Conservation (phyloP, 2,797 vertebrate species). For the Molothrus aeneus region DNA sequence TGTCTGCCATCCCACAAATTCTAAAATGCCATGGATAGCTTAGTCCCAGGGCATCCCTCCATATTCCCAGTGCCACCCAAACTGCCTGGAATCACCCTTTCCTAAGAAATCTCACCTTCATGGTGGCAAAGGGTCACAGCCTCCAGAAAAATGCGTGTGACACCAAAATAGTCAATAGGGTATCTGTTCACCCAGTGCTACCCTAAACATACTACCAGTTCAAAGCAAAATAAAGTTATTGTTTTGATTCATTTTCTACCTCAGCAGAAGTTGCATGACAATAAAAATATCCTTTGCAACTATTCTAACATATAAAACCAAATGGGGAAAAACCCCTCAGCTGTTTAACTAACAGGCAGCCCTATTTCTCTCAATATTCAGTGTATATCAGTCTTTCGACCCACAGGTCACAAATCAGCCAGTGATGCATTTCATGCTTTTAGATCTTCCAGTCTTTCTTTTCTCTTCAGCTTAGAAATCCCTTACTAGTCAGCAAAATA, state of each 20-base stretch:
- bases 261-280: neutral
- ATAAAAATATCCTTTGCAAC: neutral
- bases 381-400: neutral
- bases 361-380: neutral
- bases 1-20: neutral
- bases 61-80: neutral
- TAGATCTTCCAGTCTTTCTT: neutral
- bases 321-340: neutral
- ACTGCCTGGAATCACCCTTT: neutral
- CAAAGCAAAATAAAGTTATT: neutral
- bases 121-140: neutral
- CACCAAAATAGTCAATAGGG: neutral
- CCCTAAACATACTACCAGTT: neutral
- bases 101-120: neutral
- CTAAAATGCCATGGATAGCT: neutral
- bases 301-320: neutral
- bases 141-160: neutral
- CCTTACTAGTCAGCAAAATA: neutral
- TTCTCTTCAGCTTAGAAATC: slow-evolving; percentile 20
- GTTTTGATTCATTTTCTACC: neutral
- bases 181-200: neutral
- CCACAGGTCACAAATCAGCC: neutral
- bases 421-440: slow-evolving; percentile 4
- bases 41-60: neutral
- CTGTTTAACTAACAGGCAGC: neutral